Evolutionary conservation across 2,888 invertebrate species (phyloP).

Genomic region (Pyrrhia umbra): DNA sequence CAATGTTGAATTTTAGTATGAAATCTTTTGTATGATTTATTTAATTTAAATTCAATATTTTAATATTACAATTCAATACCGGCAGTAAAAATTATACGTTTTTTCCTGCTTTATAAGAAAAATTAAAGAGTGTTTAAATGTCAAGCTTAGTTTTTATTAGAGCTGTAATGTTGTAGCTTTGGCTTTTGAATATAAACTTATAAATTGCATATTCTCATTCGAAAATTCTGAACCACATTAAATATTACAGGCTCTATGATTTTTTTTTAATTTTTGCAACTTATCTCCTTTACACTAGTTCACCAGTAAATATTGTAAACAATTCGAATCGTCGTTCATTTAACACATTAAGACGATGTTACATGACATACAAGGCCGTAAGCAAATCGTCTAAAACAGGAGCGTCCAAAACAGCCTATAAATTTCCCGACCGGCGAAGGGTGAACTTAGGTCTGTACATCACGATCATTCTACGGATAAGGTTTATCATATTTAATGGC

Average conservation of each 20-base stretch:
- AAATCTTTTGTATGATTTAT: conserved; percentile 2
- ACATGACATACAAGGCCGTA: conserved; percentile 40
- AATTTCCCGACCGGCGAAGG: conserved; percentile 37
- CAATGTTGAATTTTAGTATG: conserved; percentile 9
- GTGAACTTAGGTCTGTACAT: conserved; percentile 44
- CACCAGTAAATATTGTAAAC: conserved; percentile 38
- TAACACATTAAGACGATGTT: conserved; percentile 43
- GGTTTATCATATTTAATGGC: conserved; percentile 39
- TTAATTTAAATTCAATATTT: too few species aligned
- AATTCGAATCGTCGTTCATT: conserved; percentile 39
- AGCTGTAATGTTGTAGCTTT: too few species aligned
- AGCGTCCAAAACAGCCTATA: conserved; percentile 44
- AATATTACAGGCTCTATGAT: too few species aligned
- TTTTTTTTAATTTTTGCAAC: too few species aligned
- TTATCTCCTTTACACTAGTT: conserved; percentile 37
- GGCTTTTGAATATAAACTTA: too few species aligned
- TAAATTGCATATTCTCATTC: too few species aligned
- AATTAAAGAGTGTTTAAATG: too few species aligned
- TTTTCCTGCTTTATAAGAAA: too few species aligned
- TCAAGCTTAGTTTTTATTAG: too few species aligned
- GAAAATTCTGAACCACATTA: too few species aligned
- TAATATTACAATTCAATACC: too few species aligned
- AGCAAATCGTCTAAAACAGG: conserved; percentile 51
- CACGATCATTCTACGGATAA: conserved; percentile 41
- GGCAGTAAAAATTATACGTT: too few species aligned